Conservation (phyloP, 53 echinoderm and acorn worm genomes). For the Zoroaster sp. region DNA sequence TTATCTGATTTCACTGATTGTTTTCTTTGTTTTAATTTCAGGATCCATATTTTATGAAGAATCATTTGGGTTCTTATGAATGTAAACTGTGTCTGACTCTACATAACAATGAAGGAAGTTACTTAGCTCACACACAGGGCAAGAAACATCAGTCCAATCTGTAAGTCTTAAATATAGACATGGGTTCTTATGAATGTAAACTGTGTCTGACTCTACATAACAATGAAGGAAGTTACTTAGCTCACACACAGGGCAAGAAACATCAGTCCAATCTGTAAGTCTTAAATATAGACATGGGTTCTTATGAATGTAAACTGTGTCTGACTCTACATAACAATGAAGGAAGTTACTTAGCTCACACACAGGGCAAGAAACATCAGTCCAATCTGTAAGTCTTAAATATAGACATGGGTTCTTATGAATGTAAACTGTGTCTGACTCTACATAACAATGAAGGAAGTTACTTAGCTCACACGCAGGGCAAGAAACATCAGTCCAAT, state of each 20-base stretch:
- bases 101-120: slow-evolving; percentile 97
- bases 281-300: slow-evolving; percentile 55
- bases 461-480: slow-evolving; percentile 97
- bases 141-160: slow-evolving; percentile 99
- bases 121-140: slow-evolving; percentile 97
- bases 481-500: slow-evolving; percentile 98
- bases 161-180: slow-evolving; percentile 53
- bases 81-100: slow-evolving; percentile 95
- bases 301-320: slow-evolving; percentile 98
- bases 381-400: slow-evolving; percentile 80
- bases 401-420: slow-evolving; percentile 86
- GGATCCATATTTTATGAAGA: slow-evolving; percentile 99
- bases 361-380: slow-evolving; percentile 99
- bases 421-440: slow-evolving; percentile 95
- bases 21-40: slow-evolving; percentile 27
- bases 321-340: slow-evolving; percentile 96
- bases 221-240: slow-evolving; percentile 96
- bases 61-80: slow-evolving; percentile 97
- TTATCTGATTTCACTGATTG: no score
- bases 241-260: slow-evolving; percentile 98
- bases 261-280: slow-evolving; percentile 98
- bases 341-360: slow-evolving; percentile 95
- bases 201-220: slow-evolving; percentile 94
- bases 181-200: slow-evolving; percentile 99
- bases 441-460: slow-evolving; percentile 97